These are phyloP conservation scores for Elgaria multicarinata DNA, from an alignment of 2,113 vertebrate genomes.

Conservation along the genomic window DNA sequence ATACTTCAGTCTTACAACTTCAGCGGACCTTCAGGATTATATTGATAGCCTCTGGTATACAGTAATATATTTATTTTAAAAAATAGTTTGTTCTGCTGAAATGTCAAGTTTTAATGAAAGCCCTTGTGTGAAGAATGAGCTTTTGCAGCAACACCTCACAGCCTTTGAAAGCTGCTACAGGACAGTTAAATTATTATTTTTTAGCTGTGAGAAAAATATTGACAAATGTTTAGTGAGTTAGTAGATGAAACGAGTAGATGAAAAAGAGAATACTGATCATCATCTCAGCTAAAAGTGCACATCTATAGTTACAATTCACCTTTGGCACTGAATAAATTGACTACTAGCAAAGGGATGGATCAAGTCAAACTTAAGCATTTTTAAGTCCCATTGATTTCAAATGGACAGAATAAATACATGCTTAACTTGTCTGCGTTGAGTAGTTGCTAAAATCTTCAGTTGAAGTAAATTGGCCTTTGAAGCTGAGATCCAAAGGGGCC, in stretches of 20 bases:
- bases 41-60: neutral
- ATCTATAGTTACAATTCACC: neutral
- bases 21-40: conserved; percentile 1
- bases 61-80: neutral
- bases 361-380: neutral
- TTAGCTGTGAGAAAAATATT: conserved; percentile 1
- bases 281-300: neutral
- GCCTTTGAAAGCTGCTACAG: neutral
- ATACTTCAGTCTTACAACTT: neutral
- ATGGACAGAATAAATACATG: neutral
- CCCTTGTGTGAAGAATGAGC: conserved; percentile 8
- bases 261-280: neutral
- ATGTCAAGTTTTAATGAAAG: conserved; percentile 30
- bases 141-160: neutral
- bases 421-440: neutral
- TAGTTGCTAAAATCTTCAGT: neutral
- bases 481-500: neutral
- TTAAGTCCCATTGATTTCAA: neutral
- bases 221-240: neutral
- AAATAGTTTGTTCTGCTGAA: conserved; percentile 24
- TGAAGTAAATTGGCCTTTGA: neutral
- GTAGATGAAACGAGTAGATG: neutral
- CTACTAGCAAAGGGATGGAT: neutral
- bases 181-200: conserved; percentile 20
- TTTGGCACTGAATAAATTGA: neutral